A percentile compares a stretch with the other conserved stretches of the same genome.
Conservation (phyloP, 2,888 invertebrate species). For the Ashinkailepas kermadecensis region DNA sequence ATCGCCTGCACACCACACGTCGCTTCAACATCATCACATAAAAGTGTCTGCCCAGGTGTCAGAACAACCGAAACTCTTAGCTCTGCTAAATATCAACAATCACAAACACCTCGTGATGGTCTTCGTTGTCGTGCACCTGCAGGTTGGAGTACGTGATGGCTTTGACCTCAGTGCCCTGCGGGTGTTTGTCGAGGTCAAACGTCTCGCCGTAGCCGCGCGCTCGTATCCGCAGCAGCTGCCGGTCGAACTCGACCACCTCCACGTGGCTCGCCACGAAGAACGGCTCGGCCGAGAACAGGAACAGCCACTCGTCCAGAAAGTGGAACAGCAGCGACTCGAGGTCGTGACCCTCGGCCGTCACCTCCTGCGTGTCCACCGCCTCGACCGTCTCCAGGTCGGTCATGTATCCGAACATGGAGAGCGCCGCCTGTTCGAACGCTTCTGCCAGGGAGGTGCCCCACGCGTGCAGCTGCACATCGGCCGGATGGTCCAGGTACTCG, state of each 20-base stretch:
- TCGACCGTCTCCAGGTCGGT: constrained; percentile 80
- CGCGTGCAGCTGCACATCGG: constrained; percentile 95
- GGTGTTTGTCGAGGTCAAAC: constrained; percentile 85
- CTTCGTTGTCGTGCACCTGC: constrained; percentile 68
- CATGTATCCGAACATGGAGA: constrained; percentile 98
- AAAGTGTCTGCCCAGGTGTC: too few relatives aligned
- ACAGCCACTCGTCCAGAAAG: constrained; percentile 89
- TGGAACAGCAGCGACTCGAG: constrained; percentile 78
- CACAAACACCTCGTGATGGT: constrained; percentile 78
- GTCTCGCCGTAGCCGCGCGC: constrained; percentile 78
- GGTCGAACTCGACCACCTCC: constrained; percentile 76
- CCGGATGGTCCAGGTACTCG: constrained; percentile 75
- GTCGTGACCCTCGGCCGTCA: constrained; percentile 85
- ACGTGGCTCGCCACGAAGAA: constrained; percentile 71
- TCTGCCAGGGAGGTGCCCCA: constrained; percentile 84
- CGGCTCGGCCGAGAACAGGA: constrained; percentile 85
- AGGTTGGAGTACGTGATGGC: constrained; percentile 99
- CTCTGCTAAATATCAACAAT: constrained; percentile 82
- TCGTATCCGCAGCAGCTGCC: constrained; percentile 69
- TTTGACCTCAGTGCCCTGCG: constrained; percentile 96
- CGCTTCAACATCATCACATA: too few relatives aligned
- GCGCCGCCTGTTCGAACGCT: constrained; percentile 88
- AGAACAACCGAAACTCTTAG: too few relatives aligned
- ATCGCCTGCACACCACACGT: too few relatives aligned
- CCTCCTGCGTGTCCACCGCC: constrained; percentile 63